phyloP scores from a whole-genome alignment of 2,888 invertebrate genomes.

The Cephus nigrinus region DNA sequence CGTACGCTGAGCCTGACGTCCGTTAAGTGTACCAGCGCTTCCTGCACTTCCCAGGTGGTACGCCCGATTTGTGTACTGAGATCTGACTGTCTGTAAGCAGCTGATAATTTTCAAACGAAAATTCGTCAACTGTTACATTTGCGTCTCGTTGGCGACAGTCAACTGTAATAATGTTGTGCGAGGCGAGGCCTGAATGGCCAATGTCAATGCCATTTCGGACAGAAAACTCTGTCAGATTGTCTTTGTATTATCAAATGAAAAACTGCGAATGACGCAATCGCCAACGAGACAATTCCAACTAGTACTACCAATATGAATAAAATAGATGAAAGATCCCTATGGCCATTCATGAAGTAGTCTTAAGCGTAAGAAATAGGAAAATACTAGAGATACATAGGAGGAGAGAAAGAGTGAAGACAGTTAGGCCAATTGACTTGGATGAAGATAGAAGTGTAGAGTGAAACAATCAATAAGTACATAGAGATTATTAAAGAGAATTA shows the following conservation, averaged over 20 bases:
- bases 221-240: no score
- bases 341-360: slow-evolving; percentile 54
- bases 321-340: slow-evolving; percentile 36
- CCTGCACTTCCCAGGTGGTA: background rate
- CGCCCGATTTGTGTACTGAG: background rate
- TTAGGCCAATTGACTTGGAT: slow-evolving; percentile 13
- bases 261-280: background rate
- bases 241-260: no score
- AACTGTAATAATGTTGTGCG: no score
- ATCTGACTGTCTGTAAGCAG: background rate
- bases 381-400: slow-evolving; percentile 12
- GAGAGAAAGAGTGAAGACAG: slow-evolving; percentile 15
- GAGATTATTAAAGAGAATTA: slow-evolving; percentile 16
- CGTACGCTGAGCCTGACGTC: background rate
- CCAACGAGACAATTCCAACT: background rate
- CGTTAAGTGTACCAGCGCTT: slow-evolving; percentile 8
- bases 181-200: no score
- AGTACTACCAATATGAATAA: slow-evolving; percentile 28
- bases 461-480: slow-evolving; percentile 12
- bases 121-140: no score
- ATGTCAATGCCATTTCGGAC: no score
- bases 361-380: slow-evolving; percentile 36
- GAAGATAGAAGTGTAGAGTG: slow-evolving; percentile 28
- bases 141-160: no score
- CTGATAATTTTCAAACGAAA: no score